Conservation (phyloP, 2,797 vertebrate genomes). For the Manis pentadactyla region DNA sequence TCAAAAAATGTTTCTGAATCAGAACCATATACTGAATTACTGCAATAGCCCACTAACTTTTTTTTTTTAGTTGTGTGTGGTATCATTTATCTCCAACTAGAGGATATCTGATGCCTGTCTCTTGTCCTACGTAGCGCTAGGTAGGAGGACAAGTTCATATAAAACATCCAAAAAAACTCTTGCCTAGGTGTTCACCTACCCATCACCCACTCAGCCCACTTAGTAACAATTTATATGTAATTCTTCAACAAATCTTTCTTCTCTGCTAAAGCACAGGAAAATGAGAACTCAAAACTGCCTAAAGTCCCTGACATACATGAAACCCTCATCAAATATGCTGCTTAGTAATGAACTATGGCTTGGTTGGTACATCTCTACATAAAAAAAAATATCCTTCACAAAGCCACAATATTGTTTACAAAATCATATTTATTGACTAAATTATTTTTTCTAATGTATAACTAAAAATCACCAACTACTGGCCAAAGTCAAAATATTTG, state of each 20-base stretch:
- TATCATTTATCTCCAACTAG: neutral
- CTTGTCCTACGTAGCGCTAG: neutral
- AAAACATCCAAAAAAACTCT: slow-evolving; percentile 1
- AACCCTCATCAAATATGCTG: slow-evolving; percentile 19
- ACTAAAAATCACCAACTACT: slow-evolving; percentile 16
- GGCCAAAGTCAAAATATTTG: slow-evolving; percentile 13
- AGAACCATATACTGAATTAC: neutral
- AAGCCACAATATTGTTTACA: neutral
- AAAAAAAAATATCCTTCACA: neutral
- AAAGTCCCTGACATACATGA: slow-evolving; percentile 18
- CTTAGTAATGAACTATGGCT: slow-evolving; percentile 13
- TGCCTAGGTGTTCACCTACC: neutral
- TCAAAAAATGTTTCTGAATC: neutral
- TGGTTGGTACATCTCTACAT: neutral
- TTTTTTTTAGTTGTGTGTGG: neutral
- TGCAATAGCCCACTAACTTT: neutral
- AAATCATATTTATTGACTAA: neutral
- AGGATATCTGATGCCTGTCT: neutral
- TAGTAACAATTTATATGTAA: slow-evolving; percentile 21
- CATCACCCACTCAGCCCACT: neutral
- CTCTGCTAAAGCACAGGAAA: neutral
- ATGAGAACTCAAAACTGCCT: slow-evolving; percentile 44
- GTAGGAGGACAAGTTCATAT: neutral
- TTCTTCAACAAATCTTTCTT: slow-evolving; percentile 52
- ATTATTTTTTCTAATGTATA: neutral